Evolutionary conservation across 2,113 vertebrate genomes (phyloP), one percentile per base, ranked within the genome.

Genomic region (Megalops atlanticus): DNA sequence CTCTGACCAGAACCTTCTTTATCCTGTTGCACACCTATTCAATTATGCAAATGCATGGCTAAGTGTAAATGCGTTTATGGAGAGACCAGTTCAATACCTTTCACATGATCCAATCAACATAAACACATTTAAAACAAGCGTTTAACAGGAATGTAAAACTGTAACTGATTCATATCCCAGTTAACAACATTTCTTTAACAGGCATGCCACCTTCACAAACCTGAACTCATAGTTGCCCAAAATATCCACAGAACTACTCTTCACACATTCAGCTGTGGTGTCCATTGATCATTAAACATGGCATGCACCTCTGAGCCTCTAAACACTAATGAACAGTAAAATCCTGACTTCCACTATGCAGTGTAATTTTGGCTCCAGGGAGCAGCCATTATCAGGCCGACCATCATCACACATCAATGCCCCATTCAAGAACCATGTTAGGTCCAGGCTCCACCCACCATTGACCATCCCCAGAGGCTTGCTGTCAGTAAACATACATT

Each of bases 271-370:
- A 69, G 24, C 31, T 69, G 2, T 2, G n/a, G 70, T 54, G 33
- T 39, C 31, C 21, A 21, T 27, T 38, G 33, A 18, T 40, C 6
- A 36, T 40, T 31, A 79, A 47, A 70, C 45, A 2, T 49, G 27
- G 24, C 15, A 36, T 79, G 58, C 58, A 39, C 76, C 54, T 68
- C 43, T 47, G n/a, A 74, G 58, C 69, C 35, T 38, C 43, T 27
- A 58, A 45, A 35, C n/a, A 74, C 39, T 75, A 31, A 81, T 45
- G 73, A 68, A 10, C 38, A 16, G 72, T 75, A 8, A 81, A 81
- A 41, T 33, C n/a, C 27, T 24, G 15, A 39, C 52, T 39, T 41
- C 47, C 18, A 8, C 38, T 21, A 27, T 33, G 24, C 77, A 2
- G 54, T 58, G 38, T 79, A 33, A 79, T 38, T 70, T 21, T 47